phyloP scores from a whole-genome alignment of 1,140 invertebrate genomes.

The Rhagoletis pomonella region DNA sequence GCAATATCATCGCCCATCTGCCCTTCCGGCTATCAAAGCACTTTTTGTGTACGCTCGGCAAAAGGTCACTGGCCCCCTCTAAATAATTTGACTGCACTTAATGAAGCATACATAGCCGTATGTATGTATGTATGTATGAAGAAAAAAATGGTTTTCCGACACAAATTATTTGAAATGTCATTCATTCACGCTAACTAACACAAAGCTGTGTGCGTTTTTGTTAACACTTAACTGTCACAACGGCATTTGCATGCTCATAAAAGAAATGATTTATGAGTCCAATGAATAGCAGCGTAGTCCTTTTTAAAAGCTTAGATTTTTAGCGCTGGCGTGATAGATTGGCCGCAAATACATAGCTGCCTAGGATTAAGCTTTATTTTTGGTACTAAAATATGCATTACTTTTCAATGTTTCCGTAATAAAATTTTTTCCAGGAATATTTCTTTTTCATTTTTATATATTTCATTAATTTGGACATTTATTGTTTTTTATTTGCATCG shows the following conservation, averaged over 20 bases:
- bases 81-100: not conserved
- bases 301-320: not conserved
- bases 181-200: not conserved
- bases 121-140: not conserved
- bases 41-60: not conserved
- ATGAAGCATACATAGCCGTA: not conserved
- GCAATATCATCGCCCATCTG: not conserved
- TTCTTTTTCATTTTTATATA: not conserved
- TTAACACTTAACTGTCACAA: slow-evolving; percentile 34
- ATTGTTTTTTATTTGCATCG: slow-evolving; percentile 35
- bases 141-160: not conserved
- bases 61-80: not conserved
- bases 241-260: not conserved
- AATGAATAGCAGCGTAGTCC: slow-evolving; percentile 6
- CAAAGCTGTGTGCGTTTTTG: not conserved
- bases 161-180: not conserved
- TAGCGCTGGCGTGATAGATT: not conserved
- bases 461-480: slow-evolving; percentile 29
- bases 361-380: too few relatives aligned
- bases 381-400: not conserved
- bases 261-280: slow-evolving; percentile 41
- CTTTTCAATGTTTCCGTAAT: not conserved
- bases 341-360: too few relatives aligned
- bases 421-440: not conserved
- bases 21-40: not conserved